Evolutionary conservation across 2,888 invertebrate genomes (phyloP).

Genomic region (Xanthorhoe spadicearia): DNA sequence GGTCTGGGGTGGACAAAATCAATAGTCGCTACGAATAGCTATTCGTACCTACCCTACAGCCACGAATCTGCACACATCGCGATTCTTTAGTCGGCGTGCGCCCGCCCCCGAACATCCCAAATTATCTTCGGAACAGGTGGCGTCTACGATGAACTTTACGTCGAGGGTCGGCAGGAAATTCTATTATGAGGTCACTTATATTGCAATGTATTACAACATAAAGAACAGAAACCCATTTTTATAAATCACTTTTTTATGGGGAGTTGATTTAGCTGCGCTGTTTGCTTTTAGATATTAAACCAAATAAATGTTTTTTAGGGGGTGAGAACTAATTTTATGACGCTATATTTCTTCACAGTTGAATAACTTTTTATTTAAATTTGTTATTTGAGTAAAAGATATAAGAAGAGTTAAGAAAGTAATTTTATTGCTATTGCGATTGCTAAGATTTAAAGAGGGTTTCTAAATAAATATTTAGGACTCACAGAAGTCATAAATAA

Average conservation of each 20-base stretch:
- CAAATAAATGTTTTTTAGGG: background rate
- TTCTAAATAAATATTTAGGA: conserved; percentile 46
- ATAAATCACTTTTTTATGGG: conserved; percentile 17
- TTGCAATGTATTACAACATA: conserved; percentile 39
- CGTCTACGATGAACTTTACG: conserved; percentile 57
- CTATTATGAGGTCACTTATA: conserved; percentile 46
- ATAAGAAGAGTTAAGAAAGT: too few species aligned
- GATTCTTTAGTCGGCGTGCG: conserved; percentile 74
- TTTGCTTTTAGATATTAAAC: conserved; percentile 1
- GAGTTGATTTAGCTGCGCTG: conserved; percentile 9
- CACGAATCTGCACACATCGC: conserved; percentile 76
- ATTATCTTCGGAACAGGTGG: conserved; percentile 71
- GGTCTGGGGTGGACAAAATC: conserved; percentile 83
- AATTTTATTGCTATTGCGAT: background rate
- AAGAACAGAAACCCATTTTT: conserved; percentile 30
- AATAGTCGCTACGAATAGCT: conserved; percentile 79
- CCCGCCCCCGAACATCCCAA: conserved; percentile 59
- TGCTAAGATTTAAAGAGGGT: background rate
- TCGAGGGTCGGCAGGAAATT: conserved; percentile 46
- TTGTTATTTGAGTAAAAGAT: too few species aligned
- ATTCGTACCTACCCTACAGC: conserved; percentile 70
- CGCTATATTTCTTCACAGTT: too few species aligned
- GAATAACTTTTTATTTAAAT: too few species aligned
- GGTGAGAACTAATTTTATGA: background rate
- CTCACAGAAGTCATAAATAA: conserved; percentile 49